These are phyloP conservation scores for Holocentrus rufus DNA, from an alignment of 2,797 vertebrate genomes.

Conservation along the genomic window DNA sequence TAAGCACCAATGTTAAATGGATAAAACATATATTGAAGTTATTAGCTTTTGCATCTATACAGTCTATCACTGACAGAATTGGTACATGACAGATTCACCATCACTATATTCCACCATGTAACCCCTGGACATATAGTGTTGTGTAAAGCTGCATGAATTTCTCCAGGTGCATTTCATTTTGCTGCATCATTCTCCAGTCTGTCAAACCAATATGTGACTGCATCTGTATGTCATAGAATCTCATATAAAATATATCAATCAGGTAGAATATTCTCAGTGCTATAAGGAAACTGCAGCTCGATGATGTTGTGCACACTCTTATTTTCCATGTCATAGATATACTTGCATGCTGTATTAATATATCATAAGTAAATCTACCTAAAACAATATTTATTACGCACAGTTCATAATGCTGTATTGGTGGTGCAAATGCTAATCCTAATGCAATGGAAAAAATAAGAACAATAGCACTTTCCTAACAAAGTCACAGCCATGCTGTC, in stretches of 20 bases:
- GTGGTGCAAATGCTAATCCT: background rate
- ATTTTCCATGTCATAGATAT: background rate
- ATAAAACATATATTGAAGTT: slow-evolving; percentile 36
- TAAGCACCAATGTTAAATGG: slow-evolving; percentile 10
- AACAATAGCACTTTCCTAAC: slow-evolving; percentile 5
- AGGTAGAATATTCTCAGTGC: too few relatives aligned
- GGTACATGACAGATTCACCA: slow-evolving; percentile 10
- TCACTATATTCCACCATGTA: slow-evolving; percentile 24
- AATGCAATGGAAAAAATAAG: background rate
- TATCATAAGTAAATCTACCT: background rate
- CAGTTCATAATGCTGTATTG: background rate
- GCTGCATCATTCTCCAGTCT: slow-evolving; percentile 46
- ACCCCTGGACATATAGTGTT: slow-evolving; percentile 45
- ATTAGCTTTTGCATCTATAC: background rate
- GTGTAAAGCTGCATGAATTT: slow-evolving; percentile 57
- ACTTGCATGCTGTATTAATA: background rate
- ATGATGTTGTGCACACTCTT: background rate
- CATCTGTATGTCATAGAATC: slow-evolving; percentile 8
- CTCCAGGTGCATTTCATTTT: slow-evolving; percentile 52
- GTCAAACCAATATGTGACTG: background rate
- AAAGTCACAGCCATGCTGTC: slow-evolving; percentile 11
- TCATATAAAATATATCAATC: background rate
- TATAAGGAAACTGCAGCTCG: background rate
- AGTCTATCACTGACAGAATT: background rate
- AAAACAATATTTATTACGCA: background rate